These are phyloP conservation scores for Lipophrys pholis DNA, from an alignment of 2,113 vertebrate species.

Conservation along the genomic window DNA sequence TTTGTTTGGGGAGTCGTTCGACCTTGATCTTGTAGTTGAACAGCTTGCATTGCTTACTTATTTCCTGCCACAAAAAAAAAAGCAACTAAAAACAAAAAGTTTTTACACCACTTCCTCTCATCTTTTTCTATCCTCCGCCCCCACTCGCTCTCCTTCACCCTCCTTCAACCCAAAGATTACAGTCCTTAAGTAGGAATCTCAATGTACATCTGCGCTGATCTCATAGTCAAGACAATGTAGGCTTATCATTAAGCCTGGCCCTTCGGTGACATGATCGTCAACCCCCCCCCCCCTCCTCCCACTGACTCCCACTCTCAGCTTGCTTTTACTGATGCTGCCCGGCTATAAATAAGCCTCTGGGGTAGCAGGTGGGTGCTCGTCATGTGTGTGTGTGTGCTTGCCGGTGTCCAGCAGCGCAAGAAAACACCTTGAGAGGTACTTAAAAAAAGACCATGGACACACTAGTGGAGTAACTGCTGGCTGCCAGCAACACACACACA, in stretches of 20 bases:
- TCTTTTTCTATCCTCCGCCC: neutral
- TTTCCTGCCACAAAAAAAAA: neutral
- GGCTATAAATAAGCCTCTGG: conserved; percentile 47
- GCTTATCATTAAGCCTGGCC: conserved; percentile 50
- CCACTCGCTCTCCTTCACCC: conserved; percentile 27
- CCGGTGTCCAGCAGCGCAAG: conserved; percentile 6
- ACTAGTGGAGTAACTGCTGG: conserved; percentile 36
- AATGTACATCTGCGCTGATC: conserved; percentile 40
- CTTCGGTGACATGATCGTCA: conserved; percentile 12
- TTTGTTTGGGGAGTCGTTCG: neutral
- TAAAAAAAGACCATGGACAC: conserved; percentile 46
- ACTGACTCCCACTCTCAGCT: conserved; percentile 24
- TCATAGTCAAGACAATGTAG: conserved; percentile 21
- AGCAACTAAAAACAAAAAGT: neutral
- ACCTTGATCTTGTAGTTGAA: conserved; percentile 10
- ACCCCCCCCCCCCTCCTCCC: neutral
- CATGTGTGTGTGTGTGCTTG: no score
- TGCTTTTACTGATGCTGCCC: conserved; percentile 23
- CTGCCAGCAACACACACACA: conserved; percentile 26
- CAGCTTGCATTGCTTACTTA: neutral
- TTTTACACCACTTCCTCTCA: conserved; percentile 13
- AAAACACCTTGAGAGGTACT: conserved; percentile 38
- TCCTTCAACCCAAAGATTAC: conserved; percentile 46
- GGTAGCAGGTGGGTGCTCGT: neutral
- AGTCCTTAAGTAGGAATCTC: conserved; percentile 32